These are phyloP conservation scores for Troglohyphantes excavatus DNA, from an alignment of 2,888 invertebrate species.

Conservation along the genomic window DNA sequence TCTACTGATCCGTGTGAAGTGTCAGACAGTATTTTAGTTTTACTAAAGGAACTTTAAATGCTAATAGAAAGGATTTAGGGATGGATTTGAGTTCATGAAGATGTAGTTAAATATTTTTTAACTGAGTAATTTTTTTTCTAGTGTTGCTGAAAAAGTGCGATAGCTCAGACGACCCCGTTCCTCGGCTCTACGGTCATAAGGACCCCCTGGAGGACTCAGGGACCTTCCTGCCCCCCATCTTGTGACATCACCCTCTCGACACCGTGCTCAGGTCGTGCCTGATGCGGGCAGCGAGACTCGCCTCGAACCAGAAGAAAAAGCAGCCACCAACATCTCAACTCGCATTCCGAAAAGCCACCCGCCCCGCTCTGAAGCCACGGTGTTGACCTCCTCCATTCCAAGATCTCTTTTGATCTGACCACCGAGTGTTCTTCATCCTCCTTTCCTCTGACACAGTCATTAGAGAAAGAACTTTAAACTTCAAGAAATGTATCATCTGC, in stretches of 20 bases:
- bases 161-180: conserved; percentile 65
- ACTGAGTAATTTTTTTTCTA: conserved; percentile 8
- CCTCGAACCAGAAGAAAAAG: conserved; percentile 25
- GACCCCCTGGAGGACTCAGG: conserved; percentile 86
- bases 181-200: conserved; percentile 70
- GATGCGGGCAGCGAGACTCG: conserved; percentile 14
- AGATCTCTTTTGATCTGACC: conserved; percentile 5
- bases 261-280: conserved; percentile 17
- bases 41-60: no score
- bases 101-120: no score
- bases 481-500: neutral
- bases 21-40: no score
- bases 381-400: neutral
- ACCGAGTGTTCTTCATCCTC: neutral
- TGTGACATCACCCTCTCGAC: conserved; percentile 82
- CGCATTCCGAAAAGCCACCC: conserved; percentile 22
- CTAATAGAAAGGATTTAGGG: no score
- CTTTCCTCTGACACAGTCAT: neutral
- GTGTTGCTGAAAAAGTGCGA: conserved; percentile 75
- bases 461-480: neutral
- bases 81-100: no score
- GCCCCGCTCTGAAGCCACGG: conserved; percentile 13
- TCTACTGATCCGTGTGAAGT: no score
- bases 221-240: conserved; percentile 86
- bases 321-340: neutral